phyloP scores from a whole-genome alignment of 2,113 vertebrate genomes.

The Spea bombifrons region DNA sequence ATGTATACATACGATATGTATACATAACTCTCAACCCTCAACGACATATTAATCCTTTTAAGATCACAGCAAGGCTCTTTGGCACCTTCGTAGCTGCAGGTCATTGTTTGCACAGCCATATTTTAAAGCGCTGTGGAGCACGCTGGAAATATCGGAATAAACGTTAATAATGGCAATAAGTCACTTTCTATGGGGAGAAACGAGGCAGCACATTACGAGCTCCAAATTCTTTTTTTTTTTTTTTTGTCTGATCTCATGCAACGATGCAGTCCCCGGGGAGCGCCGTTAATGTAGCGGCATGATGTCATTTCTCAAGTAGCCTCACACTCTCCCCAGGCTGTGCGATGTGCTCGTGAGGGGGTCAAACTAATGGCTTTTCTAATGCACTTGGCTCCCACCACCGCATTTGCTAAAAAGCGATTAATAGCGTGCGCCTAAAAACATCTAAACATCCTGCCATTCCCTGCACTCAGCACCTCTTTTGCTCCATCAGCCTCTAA shows the following conservation, averaged over 20 bases:
- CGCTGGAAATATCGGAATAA: slow-evolving; percentile 5
- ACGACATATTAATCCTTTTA: background rate
- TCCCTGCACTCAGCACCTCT: slow-evolving; percentile 41
- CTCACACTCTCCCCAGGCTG: slow-evolving; percentile 28
- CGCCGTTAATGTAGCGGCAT: slow-evolving; percentile 30
- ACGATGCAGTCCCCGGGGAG: slow-evolving; percentile 17
- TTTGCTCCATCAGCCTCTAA: slow-evolving; percentile 6
- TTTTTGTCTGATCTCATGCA: slow-evolving; percentile 33
- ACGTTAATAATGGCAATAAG: slow-evolving; percentile 18
- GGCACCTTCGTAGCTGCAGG: background rate
- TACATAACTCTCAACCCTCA: background rate
- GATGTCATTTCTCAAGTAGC: slow-evolving; percentile 36
- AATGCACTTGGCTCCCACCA: slow-evolving; percentile 42
- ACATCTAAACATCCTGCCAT: slow-evolving; percentile 48
- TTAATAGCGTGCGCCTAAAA: slow-evolving; percentile 34
- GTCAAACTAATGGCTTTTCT: slow-evolving; percentile 48
- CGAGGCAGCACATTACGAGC: slow-evolving; percentile 24
- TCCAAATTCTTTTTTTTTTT: slow-evolving; percentile 16
- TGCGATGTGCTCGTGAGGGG: slow-evolving; percentile 35
- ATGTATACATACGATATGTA: background rate
- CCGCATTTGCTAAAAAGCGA: slow-evolving; percentile 37
- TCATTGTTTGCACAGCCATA: slow-evolving; percentile 13
- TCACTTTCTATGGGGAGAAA: background rate
- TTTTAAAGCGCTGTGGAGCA: background rate
- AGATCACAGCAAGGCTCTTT: background rate